Base-by-base conservation (phyloP, 2,113 vertebrate species). In the Aegithalos caudatus region DNA sequence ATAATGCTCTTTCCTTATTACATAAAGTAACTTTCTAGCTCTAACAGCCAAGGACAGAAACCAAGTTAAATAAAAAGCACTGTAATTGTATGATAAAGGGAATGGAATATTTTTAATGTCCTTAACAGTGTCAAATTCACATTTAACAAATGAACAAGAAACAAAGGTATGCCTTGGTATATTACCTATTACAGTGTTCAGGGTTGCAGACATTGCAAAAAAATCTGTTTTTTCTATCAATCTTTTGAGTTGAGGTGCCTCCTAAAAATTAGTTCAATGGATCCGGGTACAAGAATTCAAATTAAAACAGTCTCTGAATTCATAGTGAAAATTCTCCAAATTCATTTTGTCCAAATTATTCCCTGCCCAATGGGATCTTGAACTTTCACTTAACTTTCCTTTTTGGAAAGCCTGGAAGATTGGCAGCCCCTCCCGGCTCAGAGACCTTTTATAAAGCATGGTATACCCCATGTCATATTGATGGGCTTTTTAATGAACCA, bases 401-500 rank as follows among this genome's bases (percentile, higher is more conserved):
- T 69, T 53, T 29, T 14, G 35, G n/a, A n/a, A n/a, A n/a, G n/a
- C n/a, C n/a, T n/a, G n/a, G n/a, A n/a, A n/a, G n/a, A 24, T 25
- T 28, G 24, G n/a, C 2, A 4, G 28, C 22, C 25, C 12, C 1
- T 47, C 25, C 12, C 1, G 44, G 11, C n/a, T 87, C 9, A 6
- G n/a, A 67, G 31, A 53, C 7, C 4, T 69, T 81, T 72, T 38
- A 5, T 11, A 18, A 13, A 38, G 35, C 61, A 50, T 57, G 12
- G 10, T n/a, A 31, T 61, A 53, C 15, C 23, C 33, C n/a, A 18
- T 0, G 0, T n/a, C 27, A 12, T 19, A 57, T 13, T 60, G 54
- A 33, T 45, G 45, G 40, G 18, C 18, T 14, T 83, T 72, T 77
- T 61, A 71, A 90, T 17, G 20, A 82, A 27, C 5, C 10, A 0